A percentile compares a stretch with the other conserved stretches of the same genome.
Evolutionary conservation across 2,113 vertebrate species (phyloP).

Genomic region (Zootoca vivipara): DNA sequence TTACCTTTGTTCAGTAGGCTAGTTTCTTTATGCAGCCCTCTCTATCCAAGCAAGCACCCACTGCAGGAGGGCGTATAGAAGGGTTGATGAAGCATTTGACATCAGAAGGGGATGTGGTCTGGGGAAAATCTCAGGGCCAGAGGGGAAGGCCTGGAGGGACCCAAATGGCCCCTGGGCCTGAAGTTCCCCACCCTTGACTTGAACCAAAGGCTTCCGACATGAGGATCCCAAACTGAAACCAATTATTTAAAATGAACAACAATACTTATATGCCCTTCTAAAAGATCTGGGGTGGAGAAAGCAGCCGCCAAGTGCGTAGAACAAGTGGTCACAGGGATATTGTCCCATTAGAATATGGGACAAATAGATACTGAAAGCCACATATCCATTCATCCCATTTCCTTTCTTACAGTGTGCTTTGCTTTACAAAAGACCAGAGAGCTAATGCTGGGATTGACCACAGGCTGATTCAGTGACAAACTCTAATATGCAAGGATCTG

Average conservation of each 20-base stretch:
- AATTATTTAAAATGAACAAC: neutral
- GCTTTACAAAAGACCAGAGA: neutral
- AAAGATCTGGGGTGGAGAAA: neutral
- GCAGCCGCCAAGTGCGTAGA: accelerated
- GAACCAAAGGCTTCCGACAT: neutral
- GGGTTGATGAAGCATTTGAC: too few relatives aligned
- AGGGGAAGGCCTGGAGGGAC: too few relatives aligned
- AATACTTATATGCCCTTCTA: neutral
- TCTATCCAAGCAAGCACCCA: too few relatives aligned
- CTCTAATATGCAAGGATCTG: neutral
- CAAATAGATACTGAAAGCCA: neutral
- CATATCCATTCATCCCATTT: neutral
- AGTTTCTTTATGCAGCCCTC: too few relatives aligned
- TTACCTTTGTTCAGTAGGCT: too few relatives aligned
- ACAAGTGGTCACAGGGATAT: neutral
- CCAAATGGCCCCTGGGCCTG: too few relatives aligned
- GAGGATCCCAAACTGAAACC: neutral
- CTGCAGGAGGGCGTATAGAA: too few relatives aligned
- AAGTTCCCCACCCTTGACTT: too few relatives aligned
- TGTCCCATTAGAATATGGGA: neutral
- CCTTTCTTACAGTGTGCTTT: neutral
- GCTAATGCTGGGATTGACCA: neutral
- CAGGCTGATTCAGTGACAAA: neutral
- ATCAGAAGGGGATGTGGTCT: too few relatives aligned
- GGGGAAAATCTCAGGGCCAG: too few relatives aligned